These are phyloP conservation scores for Lophochroa leadbeateri DNA, from an alignment of 2,113 vertebrate genomes.

Conservation along the genomic window DNA sequence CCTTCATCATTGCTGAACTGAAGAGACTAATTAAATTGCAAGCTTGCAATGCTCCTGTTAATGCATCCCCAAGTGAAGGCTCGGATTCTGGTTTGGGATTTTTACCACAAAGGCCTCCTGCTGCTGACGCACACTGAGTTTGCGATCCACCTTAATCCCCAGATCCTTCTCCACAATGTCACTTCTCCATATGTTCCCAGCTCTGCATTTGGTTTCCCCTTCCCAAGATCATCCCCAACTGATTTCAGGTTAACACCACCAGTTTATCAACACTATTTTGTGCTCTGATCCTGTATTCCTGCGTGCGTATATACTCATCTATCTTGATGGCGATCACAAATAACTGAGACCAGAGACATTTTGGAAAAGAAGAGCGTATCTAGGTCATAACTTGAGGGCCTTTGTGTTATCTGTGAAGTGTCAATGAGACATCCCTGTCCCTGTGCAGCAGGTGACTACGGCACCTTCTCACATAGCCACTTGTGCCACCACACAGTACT, in stretches of 20 bases:
- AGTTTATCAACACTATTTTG: neutral
- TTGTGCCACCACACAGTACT: neutral
- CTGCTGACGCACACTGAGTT: neutral
- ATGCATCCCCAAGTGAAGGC: neutral
- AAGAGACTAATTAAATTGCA: conserved; percentile 35
- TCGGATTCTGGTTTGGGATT: neutral
- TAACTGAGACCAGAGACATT: neutral
- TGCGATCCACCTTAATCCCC: neutral
- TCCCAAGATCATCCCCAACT: neutral
- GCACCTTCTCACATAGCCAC: neutral
- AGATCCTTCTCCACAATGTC: neutral
- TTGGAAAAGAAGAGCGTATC: neutral
- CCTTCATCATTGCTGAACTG: conserved; percentile 6
- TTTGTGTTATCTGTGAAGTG: neutral
- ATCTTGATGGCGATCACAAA: neutral
- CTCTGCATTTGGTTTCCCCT: neutral
- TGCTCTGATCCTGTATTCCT: neutral
- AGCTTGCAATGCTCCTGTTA: neutral
- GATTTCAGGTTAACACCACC: neutral
- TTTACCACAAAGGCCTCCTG: neutral
- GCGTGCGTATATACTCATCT: neutral
- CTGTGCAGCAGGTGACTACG: neutral
- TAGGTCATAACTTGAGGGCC: neutral
- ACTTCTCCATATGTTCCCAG: neutral
- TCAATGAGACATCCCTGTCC: neutral